Evolutionary conservation across 2,888 invertebrate genomes (phyloP).

Genomic region (Eutolmus rufibarbis): DNA sequence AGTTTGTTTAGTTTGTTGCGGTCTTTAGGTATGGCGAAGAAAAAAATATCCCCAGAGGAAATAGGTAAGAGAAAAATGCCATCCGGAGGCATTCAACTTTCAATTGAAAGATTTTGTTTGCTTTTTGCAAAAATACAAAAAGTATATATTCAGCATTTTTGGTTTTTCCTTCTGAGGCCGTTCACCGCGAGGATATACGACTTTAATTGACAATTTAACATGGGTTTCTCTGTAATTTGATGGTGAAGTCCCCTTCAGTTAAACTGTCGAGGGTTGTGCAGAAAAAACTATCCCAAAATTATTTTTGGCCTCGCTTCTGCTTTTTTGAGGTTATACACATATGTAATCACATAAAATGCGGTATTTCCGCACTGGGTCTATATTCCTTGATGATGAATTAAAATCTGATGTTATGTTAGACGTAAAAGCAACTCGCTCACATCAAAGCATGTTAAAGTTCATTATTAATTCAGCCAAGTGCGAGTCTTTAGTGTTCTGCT

Average conservation of each 20-base stretch:
- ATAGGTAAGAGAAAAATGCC: background rate
- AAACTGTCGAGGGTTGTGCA: background rate
- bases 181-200: background rate
- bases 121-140: background rate
- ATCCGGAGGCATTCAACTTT: conserved; percentile 4
- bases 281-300: background rate
- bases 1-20: conserved; percentile 32
- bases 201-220: background rate
- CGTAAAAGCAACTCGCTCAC: background rate
- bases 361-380: background rate
- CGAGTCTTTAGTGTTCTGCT: background rate
- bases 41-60: background rate
- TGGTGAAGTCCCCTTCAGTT: background rate
- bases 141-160: background rate
- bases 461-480: background rate
- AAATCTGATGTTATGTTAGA: background rate
- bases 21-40: background rate
- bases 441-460: background rate
- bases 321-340: background rate
- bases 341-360: background rate
- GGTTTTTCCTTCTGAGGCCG: background rate
- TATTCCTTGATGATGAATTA: background rate
- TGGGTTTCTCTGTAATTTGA: background rate
- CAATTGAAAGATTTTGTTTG: conserved; percentile 6
- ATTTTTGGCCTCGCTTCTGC: background rate